phyloP scores from a whole-genome alignment of 1,140 invertebrate genomes.

The Hyphantria cunea region DNA sequence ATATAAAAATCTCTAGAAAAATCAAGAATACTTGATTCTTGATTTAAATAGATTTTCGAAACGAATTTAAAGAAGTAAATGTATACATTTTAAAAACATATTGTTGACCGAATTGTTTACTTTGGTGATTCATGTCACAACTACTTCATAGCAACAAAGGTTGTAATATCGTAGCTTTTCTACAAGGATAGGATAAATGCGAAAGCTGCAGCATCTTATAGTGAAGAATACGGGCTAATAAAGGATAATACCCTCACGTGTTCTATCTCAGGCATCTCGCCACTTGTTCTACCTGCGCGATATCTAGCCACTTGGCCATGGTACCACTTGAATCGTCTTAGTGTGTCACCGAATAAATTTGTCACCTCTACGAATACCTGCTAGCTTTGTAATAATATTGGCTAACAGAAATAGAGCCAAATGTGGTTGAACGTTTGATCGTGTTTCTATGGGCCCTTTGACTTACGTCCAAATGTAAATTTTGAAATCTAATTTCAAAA shows the following conservation, averaged over 20 bases:
- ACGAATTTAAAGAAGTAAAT: too few species aligned
- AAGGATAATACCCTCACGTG: background rate
- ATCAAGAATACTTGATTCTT: too few species aligned
- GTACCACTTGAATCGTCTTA: background rate
- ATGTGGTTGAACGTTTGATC: background rate
- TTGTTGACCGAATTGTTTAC: too few species aligned
- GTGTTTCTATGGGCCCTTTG: background rate
- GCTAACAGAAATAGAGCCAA: background rate
- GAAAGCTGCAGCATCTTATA: background rate
- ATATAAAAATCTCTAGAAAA: too few species aligned
- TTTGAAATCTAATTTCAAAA: too few species aligned
- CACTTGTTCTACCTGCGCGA: background rate
- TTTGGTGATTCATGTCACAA: too few species aligned
- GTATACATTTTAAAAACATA: too few species aligned
- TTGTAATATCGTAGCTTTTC: too few species aligned
- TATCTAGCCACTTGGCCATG: slow-evolving; percentile 1
- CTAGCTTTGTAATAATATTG: background rate
- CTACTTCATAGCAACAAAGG: too few species aligned
- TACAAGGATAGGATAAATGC: too few species aligned
- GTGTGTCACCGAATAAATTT: background rate
- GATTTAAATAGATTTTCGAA: too few species aligned
- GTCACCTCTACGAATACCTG: background rate
- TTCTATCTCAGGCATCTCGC: background rate
- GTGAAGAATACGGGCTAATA: background rate
- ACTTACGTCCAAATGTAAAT: too few species aligned